Evolutionary conservation across 2,113 vertebrate species (phyloP), one percentile per base, ranked within the genome.

Genomic region (Siniperca knerii): DNA sequence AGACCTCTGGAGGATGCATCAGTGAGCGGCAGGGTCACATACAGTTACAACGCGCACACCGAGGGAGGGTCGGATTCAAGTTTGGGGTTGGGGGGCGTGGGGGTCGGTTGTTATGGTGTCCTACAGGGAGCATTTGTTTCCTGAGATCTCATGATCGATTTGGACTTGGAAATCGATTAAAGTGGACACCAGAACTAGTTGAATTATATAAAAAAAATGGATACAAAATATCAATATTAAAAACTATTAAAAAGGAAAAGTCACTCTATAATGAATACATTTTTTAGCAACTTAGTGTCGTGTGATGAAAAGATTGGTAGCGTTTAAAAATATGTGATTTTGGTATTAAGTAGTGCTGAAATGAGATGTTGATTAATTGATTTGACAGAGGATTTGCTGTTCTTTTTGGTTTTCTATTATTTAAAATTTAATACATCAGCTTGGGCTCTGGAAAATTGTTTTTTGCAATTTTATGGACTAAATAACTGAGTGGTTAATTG

Each of bases 1-100:
- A 86, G 87, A 89, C 86, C 93, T 94, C 92, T 80, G 89, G 92
- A 94, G 93, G 90, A 93, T 85, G 88, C 87, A 79, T 91, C 92
- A 90, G 74, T 70, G 89, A 92, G 88, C 82, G 77, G 87, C 87
- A 70, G 83, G 87, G 90, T 94, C 87, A 92, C 66, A 70, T 91
- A 91, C 91, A 91, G 90, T 92, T 85, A 50, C 79, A 83, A 48
- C 13, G 20, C 11, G 4, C 79, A 20, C 81, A 33, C 10, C 0
- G 77, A 78, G 86, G 76, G 79, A 70, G 87, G 79, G 61, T 25
- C 0, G 44, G 76, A 76, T 82, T 90, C 86, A 91, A 86, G 93
- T 89, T 82, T 86, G 90, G 61, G 72, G 54, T 75, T 64, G 52
- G 80, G 35, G 58, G 70, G 15, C 61, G 29, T 74, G 1, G 55